Evolutionary conservation across 2,113 vertebrate species (phyloP).

Genomic region (Sula dactylatra): DNA sequence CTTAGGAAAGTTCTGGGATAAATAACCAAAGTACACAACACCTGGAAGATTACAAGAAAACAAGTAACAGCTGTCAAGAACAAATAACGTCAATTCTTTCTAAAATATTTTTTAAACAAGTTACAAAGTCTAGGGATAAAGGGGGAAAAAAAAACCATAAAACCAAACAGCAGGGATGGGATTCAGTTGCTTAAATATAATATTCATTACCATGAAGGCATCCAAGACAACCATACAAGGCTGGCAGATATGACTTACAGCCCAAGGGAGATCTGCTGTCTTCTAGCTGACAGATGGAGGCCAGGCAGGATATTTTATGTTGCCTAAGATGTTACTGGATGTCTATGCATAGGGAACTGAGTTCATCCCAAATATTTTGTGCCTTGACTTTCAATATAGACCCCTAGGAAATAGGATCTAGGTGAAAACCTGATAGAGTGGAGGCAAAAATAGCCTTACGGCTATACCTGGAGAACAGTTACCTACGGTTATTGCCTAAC

Average conservation of each 20-base stretch:
- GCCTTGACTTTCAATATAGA: neutral
- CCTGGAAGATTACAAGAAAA: neutral
- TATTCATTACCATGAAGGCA: neutral
- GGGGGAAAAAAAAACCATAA: accelerated
- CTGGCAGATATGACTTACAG: neutral
- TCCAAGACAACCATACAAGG: neutral
- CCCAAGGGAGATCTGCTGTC: neutral
- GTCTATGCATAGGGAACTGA: neutral
- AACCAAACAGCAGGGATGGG: neutral
- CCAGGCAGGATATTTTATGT: neutral
- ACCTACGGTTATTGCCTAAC: neutral
- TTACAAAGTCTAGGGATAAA: neutral
- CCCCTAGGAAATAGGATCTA: neutral
- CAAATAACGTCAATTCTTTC: neutral
- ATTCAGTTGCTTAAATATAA: neutral
- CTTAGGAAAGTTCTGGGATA: neutral
- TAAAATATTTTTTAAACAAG: neutral
- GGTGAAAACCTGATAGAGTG: neutral
- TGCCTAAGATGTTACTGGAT: neutral
- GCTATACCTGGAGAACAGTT: neutral
- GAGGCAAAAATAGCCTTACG: neutral
- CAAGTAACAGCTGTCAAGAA: neutral
- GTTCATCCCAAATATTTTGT: neutral
- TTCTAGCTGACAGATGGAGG: neutral
- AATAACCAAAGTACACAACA: neutral